Percentiles rank a stretch among this genome's conserved stretches.
Evolutionary conservation across 1,140 invertebrate genomes (phyloP).

Genomic region (Drosophila ohnishii): DNA sequence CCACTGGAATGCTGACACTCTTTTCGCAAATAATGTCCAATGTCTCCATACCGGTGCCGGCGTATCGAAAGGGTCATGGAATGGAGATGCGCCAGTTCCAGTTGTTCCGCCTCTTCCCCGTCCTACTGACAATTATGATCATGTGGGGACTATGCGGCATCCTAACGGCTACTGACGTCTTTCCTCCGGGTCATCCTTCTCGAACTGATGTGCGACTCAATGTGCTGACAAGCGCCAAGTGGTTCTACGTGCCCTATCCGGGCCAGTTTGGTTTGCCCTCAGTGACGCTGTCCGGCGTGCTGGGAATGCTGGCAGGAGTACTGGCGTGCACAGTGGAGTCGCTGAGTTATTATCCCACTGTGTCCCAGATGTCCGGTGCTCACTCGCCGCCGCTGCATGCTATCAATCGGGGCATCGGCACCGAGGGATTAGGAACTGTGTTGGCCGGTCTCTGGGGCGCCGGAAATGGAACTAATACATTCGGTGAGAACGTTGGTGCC

Average conservation of each 20-base stretch:
- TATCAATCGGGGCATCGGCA: slow-evolving; percentile 92
- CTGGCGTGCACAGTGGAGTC: slow-evolving; percentile 93
- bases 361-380: slow-evolving; percentile 91
- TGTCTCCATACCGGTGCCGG: slow-evolving; percentile 87
- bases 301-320: slow-evolving; percentile 93
- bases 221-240: slow-evolving; percentile 89
- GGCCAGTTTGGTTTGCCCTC: slow-evolving; percentile 94
- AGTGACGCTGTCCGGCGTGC: slow-evolving; percentile 85
- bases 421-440: slow-evolving; percentile 92
- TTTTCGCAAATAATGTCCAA: slow-evolving; percentile 92
- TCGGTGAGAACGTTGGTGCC: slow-evolving; percentile 94
- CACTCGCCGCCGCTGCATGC: slow-evolving; percentile 92
- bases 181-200: slow-evolving; percentile 88
- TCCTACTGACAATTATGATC: slow-evolving; percentile 90
- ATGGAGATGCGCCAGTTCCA: slow-evolving; percentile 87
- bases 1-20: slow-evolving; percentile 90
- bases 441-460: slow-evolving; percentile 92
- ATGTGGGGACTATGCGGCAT: slow-evolving; percentile 92
- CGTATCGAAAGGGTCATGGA: slow-evolving; percentile 86
- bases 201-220: slow-evolving; percentile 90
- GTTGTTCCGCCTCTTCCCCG: slow-evolving; percentile 92
- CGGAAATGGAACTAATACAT: slow-evolving; percentile 94
- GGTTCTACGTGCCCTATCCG: slow-evolving; percentile 94
- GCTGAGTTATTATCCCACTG: slow-evolving; percentile 94
- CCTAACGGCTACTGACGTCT: slow-evolving; percentile 87